A percentile compares a stretch with the other conserved stretches of the same genome.
phyloP scores from a whole-genome alignment of 2,888 invertebrate species.

The Sialis lutaria region DNA sequence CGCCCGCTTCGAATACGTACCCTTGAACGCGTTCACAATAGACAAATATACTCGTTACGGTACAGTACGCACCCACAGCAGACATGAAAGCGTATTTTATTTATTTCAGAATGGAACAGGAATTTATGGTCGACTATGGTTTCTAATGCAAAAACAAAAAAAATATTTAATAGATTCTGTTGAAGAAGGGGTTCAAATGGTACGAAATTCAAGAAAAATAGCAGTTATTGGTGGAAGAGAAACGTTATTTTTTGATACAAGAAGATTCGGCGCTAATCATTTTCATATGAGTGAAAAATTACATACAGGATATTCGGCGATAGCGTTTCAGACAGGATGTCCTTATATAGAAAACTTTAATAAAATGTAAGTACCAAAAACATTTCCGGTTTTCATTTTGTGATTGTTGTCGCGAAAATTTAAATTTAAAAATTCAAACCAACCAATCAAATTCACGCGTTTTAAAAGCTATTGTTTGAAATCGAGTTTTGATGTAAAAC shows the following conservation, averaged over 20 bases:
- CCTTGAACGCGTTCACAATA: too few species aligned
- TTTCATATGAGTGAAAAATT: slow-evolving; percentile 62
- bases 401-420: too few species aligned
- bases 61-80: too few species aligned
- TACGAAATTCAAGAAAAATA: slow-evolving; percentile 38
- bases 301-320: slow-evolving; percentile 60
- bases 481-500: too few species aligned
- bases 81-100: slow-evolving; percentile 2
- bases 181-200: slow-evolving; percentile 49
- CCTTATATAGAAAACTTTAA: slow-evolving; percentile 58
- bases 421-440: too few species aligned
- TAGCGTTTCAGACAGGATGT: slow-evolving; percentile 58
- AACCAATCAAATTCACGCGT: too few species aligned
- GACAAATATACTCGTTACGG: too few species aligned
- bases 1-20: too few species aligned
- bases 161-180: slow-evolving; percentile 46
- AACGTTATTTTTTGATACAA: slow-evolving; percentile 57
- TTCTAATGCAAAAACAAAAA: slow-evolving; percentile 34
- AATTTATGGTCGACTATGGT: slow-evolving; percentile 49
- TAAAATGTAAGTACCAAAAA: slow-evolving; percentile 36
- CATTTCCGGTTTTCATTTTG: too few species aligned
- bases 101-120: slow-evolving; percentile 50
- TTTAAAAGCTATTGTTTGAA: too few species aligned
- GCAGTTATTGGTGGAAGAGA: slow-evolving; percentile 58
- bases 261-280: slow-evolving; percentile 51